Evolutionary conservation across 2,797 vertebrate genomes (phyloP).

Genomic region (Pangasius krempfi): DNA sequence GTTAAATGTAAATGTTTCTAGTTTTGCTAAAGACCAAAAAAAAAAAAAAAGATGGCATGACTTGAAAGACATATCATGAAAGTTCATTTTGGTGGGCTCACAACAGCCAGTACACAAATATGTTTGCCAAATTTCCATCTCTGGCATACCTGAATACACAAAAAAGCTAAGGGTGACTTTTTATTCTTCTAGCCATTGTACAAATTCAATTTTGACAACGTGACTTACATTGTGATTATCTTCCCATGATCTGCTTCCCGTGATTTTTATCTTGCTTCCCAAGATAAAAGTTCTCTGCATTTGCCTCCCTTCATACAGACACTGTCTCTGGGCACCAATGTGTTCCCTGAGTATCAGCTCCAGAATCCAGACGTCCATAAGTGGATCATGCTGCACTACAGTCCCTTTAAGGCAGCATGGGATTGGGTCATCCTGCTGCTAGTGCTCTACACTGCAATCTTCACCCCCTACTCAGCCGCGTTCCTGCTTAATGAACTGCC

Average conservation of each 20-base stretch:
- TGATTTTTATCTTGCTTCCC: too few relatives aligned
- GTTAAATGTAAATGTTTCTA: not conserved
- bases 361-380: conserved; percentile 86
- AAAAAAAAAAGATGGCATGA: not conserved
- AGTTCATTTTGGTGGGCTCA: not conserved
- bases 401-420: conserved; percentile 96
- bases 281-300: not conserved
- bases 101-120: not conserved
- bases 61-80: not conserved
- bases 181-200: not conserved
- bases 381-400: conserved; percentile 95
- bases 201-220: not conserved
- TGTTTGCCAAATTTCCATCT: not conserved
- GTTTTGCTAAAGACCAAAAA: not conserved
- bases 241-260: not conserved
- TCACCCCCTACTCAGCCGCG: conserved; percentile 92
- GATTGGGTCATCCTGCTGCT: conserved; percentile 97
- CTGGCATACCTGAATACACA: not conserved
- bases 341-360: conserved; percentile 91
- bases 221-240: not conserved
- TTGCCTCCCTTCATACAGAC: conserved; percentile 74
- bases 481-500: conserved; percentile 90
- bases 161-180: not conserved
- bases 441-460: conserved; percentile 94
- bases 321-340: conserved; percentile 90